Evolutionary conservation across 37 sponge, comb jelly and placozoan species (phyloP).

Genomic region (Chondrilla cf. caribensis): DNA sequence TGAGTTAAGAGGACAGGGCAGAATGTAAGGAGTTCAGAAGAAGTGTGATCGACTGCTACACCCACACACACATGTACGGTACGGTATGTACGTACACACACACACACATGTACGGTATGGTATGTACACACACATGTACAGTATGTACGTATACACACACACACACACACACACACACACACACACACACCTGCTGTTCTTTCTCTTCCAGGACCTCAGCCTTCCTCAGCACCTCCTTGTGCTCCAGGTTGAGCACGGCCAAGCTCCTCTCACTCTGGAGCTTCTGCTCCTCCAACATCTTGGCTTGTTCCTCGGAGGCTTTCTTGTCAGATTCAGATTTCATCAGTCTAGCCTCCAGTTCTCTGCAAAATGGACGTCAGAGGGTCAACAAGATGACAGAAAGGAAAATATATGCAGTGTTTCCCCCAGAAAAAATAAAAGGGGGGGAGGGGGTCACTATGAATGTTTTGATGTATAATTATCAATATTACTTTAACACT

Average conservation of each 20-base stretch:
- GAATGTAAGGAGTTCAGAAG: background rate
- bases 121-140: too few species aligned
- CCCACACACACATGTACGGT: too few species aligned
- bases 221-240: constrained; percentile 34
- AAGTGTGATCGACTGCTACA: too few species aligned
- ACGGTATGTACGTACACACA: too few species aligned
- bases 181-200: constrained; percentile 27
- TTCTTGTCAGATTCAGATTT: background rate
- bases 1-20: background rate
- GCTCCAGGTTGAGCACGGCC: constrained; percentile 21
- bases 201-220: constrained; percentile 17
- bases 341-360: background rate
- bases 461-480: too few species aligned
- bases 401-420: too few species aligned
- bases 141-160: too few species aligned
- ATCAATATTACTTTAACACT: too few species aligned
- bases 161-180: background rate
- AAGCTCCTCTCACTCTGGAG: background rate
- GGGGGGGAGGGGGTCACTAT: too few species aligned
- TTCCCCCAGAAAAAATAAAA: too few species aligned
- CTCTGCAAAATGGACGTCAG: background rate
- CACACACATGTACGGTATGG: too few species aligned
- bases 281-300: constrained; percentile 21
- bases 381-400: background rate
- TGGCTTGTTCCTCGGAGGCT: background rate